Base-by-base conservation (phyloP, 2,797 vertebrate genomes). In the Poliocrania exsul region DNA sequence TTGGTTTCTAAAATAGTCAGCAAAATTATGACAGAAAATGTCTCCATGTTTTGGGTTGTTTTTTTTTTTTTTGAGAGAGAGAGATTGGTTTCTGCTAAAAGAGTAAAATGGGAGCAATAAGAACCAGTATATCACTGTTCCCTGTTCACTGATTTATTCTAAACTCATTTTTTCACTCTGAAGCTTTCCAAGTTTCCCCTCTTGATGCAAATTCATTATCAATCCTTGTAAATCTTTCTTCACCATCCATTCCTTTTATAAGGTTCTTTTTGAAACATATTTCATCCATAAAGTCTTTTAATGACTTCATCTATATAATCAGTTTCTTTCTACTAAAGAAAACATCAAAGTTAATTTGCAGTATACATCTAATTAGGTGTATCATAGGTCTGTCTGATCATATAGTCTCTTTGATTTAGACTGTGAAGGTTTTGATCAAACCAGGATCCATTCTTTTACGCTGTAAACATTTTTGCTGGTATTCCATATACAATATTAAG, bases 391-490 rank as follows among this genome's bases (percentile, higher is more conserved):
- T 91, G 49, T 95, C 88, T 96, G 91, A 93, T 96, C 85, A 88
- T 61, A 46, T 2, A 94, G 78, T 92, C 88, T 89, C 83, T 97
- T 93, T 95, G 86, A 95, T 96, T 88, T 86, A 77, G 56, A 57
- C 60, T 71, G 51, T 81, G 67, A 92, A 90, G 88, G 65, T 72
- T 78, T 94, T 78, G 71, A 92, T 94, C 81, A 94, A 92, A 88
- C 66, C 73, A 92, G 56, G 37, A 80, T 87, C 78, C 53, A 47
- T 31, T 79, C n/a, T 82, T 81, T 81, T 33, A 66, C 58, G 16
- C 19, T 60, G 42, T 42, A 80, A 90, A 81, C 23, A 54, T 78
- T 84, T 84, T n/a, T 92, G 26, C 64, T 93, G 56, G n/a, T 71
- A 71, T 81, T 92, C 81, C 71, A 67, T 57, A 69, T 88, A 67